Evolutionary conservation across 2,113 vertebrate species (phyloP).

Genomic region (Alectura lathami): DNA sequence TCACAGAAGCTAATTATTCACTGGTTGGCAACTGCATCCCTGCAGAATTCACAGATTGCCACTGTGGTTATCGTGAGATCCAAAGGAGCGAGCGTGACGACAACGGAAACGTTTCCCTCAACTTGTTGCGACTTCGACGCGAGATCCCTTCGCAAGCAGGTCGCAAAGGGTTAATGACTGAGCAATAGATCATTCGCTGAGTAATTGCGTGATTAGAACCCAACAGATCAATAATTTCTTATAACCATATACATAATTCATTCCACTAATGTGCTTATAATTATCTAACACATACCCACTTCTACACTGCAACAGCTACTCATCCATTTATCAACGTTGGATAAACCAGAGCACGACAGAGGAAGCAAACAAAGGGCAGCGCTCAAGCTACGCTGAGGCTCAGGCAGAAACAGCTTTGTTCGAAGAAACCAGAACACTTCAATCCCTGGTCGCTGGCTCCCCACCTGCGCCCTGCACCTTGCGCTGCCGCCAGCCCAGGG

Average conservation of each 20-base stretch:
- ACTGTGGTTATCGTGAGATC: accelerated
- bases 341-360: background rate
- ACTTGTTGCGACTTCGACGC: accelerated
- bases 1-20: background rate
- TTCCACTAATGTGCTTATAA: background rate
- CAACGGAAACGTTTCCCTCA: accelerated
- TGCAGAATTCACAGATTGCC: background rate
- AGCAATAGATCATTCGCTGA: background rate
- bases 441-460: background rate
- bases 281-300: background rate
- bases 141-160: background rate
- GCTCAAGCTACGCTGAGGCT: accelerated
- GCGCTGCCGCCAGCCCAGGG: too few species aligned
- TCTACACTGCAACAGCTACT: background rate
- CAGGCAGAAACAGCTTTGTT: background rate
- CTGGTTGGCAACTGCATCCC: accelerated
- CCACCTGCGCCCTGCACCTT: too few species aligned
- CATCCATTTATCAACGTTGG: background rate
- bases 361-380: background rate
- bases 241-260: background rate
- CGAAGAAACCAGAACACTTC: background rate
- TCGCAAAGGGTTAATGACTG: background rate
- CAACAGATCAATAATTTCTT: slow-evolving; percentile 15
- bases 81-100: accelerated
- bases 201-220: background rate